phyloP scores from a whole-genome alignment of 2,888 invertebrate species.

The Philaethria dido region DNA sequence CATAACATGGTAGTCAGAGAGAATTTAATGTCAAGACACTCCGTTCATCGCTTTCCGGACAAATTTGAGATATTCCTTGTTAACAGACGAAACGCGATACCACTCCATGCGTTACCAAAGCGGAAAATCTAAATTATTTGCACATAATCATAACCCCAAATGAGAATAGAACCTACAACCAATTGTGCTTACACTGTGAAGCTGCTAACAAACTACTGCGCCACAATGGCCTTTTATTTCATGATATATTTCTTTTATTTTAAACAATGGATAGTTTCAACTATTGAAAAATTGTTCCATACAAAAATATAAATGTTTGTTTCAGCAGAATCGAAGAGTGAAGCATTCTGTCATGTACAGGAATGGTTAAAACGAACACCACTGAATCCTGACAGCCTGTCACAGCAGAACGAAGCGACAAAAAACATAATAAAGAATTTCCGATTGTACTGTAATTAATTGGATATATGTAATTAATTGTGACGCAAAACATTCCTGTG shows the following conservation, averaged over 20 bases:
- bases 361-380: slow-evolving; percentile 15
- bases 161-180: too few relatives aligned
- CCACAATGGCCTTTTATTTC: too few relatives aligned
- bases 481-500: not conserved
- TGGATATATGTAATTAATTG: not conserved
- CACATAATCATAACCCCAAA: too few relatives aligned
- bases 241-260: not conserved
- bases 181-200: too few relatives aligned
- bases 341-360: slow-evolving; percentile 27
- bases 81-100: too few relatives aligned
- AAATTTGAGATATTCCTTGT: too few relatives aligned
- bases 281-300: not conserved
- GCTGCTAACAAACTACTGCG: too few relatives aligned
- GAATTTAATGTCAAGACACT: too few relatives aligned
- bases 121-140: too few relatives aligned
- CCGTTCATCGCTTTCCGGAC: too few relatives aligned
- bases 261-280: not conserved
- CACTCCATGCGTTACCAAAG: too few relatives aligned
- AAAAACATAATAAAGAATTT: not conserved
- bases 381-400: slow-evolving; percentile 22
- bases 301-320: slow-evolving; percentile 21
- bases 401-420: not conserved
- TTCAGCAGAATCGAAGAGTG: slow-evolving; percentile 24
- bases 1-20: too few relatives aligned
- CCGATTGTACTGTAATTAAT: not conserved